These are phyloP conservation scores for Oreonectes daqikongensis DNA, from an alignment of 2,797 vertebrate species.

Conservation along the genomic window DNA sequence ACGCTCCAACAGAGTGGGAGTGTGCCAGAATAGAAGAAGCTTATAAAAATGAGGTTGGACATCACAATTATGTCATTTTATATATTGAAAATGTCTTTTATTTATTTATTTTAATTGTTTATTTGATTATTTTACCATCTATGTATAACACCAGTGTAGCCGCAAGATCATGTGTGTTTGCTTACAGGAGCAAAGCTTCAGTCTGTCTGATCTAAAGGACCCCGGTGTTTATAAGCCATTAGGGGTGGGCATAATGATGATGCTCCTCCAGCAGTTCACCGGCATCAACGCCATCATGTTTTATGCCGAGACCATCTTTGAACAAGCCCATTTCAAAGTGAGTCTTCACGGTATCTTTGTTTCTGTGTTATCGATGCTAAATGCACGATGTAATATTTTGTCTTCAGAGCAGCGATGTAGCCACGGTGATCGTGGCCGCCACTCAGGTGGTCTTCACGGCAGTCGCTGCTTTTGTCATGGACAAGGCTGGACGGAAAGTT, in stretches of 20 bases:
- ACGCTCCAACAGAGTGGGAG: constrained; percentile 79
- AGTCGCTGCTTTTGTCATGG: constrained; percentile 85
- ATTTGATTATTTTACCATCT: too few relatives aligned
- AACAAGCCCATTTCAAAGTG: constrained; percentile 88
- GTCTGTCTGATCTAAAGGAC: constrained; percentile 76
- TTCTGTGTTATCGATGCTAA: neutral
- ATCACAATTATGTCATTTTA: neutral
- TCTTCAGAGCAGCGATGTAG: constrained; percentile 83
- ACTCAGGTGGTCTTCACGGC: constrained; percentile 89
- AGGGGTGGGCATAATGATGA: constrained; percentile 81
- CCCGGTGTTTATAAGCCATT: constrained; percentile 88
- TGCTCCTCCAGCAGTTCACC: constrained; percentile 90
- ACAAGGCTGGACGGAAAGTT: constrained; percentile 86
- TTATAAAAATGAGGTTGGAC: constrained; percentile 77
- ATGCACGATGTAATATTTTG: constrained; percentile 8
- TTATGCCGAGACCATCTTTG: constrained; percentile 89
- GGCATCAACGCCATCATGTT: constrained; percentile 96
- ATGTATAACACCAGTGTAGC: too few relatives aligned
- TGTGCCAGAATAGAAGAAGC: constrained; percentile 77
- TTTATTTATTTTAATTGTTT: too few relatives aligned
- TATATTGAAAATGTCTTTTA: too few relatives aligned
- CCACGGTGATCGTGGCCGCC: constrained; percentile 82
- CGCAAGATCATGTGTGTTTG: neutral
- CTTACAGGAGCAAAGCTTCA: constrained; percentile 72
- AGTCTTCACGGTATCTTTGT: neutral